Evolutionary conservation across 2,113 vertebrate species (phyloP), one percentile per base, ranked within the genome.

Genomic region (Fregata magnificens): DNA sequence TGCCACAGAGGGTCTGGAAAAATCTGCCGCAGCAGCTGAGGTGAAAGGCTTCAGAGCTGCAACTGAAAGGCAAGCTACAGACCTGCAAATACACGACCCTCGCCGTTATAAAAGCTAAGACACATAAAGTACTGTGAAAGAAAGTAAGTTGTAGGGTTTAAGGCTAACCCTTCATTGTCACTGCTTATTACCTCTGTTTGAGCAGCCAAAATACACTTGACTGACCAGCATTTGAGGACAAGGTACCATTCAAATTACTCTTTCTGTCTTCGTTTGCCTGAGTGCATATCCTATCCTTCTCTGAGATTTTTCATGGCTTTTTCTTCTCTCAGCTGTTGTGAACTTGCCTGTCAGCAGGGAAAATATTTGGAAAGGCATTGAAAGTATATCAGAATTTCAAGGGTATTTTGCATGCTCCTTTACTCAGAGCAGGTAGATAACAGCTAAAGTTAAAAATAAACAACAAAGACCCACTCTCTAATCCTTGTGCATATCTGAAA

Each of bases 381-480:
- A 44, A 90, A 69, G 6, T 77, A 31, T 81, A 81, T 82, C 31
- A 74, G 63, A 74, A 94, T 88, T 95, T 88, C 86, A 92, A 86
- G 86, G 82, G 36, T 81, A 73, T 95, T 94, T 94, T 96, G 38
- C 56, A 58, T 71, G 56, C 40, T 87, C 7, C 67, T 94, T 95
- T 87, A 55, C 58, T 86, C 44, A 81, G 52, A 94, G 31, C 65
- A 87, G 86, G 78, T 95, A 89, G 81, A 82, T 95, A 89, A 84
- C 26, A 85, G 71, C 44, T 69, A 4, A 91, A 96, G 61, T 82
- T 89, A 96, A 96, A 96, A 96, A 94, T 95, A 97, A 96, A 89
- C 65, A 93, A 91, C 80, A 93, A 91, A 91, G 86, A 76, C 61
- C 16, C 4, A 29, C 9, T 91, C n/a, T 79, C 56, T 89, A 82